Percentiles rank a stretch among this genome's conserved stretches.
Conservation (phyloP, 2,888 invertebrate species). For the Athrips mouffetella region DNA sequence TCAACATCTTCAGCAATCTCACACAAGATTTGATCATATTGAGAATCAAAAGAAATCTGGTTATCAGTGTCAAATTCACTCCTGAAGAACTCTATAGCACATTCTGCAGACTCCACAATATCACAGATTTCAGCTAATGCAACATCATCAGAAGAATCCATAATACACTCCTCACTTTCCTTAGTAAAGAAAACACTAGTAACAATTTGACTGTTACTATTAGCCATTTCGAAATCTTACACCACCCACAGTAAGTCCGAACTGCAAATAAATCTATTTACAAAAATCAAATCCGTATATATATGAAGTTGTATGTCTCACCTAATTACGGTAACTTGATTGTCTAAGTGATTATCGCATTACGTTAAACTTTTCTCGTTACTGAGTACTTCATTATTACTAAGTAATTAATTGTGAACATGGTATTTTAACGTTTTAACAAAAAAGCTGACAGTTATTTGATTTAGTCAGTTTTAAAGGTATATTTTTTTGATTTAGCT, state of each 20-base stretch:
- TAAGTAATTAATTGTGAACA: not conserved
- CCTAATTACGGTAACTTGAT: not conserved
- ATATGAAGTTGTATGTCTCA: not conserved
- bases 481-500: too few relatives aligned
- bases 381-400: not conserved
- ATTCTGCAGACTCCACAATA: not conserved
- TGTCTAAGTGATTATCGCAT: not conserved
- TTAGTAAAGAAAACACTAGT: not conserved
- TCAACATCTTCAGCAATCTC: not conserved
- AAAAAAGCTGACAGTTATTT: not conserved
- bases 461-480: not conserved
- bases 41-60: not conserved
- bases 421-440: not conserved
- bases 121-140: not conserved
- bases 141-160: not conserved
- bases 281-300: too few relatives aligned
- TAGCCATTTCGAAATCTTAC: not conserved
- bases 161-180: not conserved
- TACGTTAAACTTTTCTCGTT: not conserved
- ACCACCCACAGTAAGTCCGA: not conserved
- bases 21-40: not conserved
- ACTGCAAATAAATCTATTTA: too few relatives aligned
- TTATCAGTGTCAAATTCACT: not conserved
- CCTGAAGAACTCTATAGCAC: not conserved
- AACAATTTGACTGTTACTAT: not conserved